Base-by-base conservation (phyloP, 2,888 invertebrate genomes). In the Eubasilissa splendida region DNA sequence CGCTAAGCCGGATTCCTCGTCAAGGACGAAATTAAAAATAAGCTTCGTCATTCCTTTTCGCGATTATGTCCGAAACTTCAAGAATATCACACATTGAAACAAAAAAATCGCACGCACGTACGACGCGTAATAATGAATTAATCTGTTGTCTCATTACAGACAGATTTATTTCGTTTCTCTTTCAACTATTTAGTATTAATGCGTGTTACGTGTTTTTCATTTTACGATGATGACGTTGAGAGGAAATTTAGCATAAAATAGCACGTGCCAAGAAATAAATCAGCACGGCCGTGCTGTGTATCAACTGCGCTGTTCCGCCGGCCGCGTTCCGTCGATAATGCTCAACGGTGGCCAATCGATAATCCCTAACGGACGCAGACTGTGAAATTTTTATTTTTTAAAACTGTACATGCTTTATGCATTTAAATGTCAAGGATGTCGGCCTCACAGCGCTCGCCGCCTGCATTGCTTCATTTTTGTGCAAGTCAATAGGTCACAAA, bases 381-480 rank as follows among this genome's bases (percentile, higher is more conserved):
- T 58, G 54, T 73, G 56, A 58, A 73, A 58, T 12, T 2, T 73
- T 73, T 73, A 56, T 33, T 14, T 42, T 73, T 73, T 56, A 14
- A 22, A 56, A 56, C 56, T 73, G 33, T 73, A 14, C 31, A 9
- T 33, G 71, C 53, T 59, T 54, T 56, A 33, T 42, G 4, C 42
- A 42, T 73, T n/a, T 73, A 33, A 73, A 73, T 73, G 71, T 58
- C 71, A 73, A 59, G 75, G 75, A 14, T 22, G 63, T 14, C 75
- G 14, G 3, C 52, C 52, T n/a, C 60, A 14, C 75, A 11, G 2
- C 52, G 12, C 70, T 52, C 7, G 52, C 50, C 7, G 52, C 50
- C 52, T 54, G 7, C 60, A 22, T 10, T n/a, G 60, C 60, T 42
- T 2, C 1, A 1, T 42, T 42, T 42, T 42, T 42, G 42, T 42